These are phyloP conservation scores for Drosophila pseudotalamancana DNA, from an alignment of 2,888 invertebrate genomes.

Conservation along the genomic window DNA sequence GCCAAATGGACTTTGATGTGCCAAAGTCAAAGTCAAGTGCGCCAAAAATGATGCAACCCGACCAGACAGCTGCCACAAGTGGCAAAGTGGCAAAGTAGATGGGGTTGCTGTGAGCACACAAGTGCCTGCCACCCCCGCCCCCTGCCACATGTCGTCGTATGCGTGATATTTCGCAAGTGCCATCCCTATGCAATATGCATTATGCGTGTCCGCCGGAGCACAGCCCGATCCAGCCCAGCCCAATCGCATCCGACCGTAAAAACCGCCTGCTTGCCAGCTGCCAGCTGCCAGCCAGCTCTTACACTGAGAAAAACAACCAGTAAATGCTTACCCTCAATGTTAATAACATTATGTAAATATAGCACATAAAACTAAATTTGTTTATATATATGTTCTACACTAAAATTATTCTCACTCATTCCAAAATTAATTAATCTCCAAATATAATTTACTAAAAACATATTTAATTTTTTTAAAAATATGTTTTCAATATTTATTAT, in stretches of 20 bases:
- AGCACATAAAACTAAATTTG: too few relatives aligned
- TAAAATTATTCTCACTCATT: too few relatives aligned
- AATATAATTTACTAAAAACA: too few relatives aligned
- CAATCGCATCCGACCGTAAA: slow-evolving; percentile 4
- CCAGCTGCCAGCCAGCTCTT: neutral
- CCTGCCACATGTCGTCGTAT: slow-evolving; percentile 27
- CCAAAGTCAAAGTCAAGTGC: slow-evolving; percentile 59
- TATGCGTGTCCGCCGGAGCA: slow-evolving; percentile 19
- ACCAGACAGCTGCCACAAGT: slow-evolving; percentile 35
- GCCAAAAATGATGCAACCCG: slow-evolving; percentile 44
- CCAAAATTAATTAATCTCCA: too few relatives aligned
- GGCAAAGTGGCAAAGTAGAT: neutral
- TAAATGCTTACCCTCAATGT: too few relatives aligned
- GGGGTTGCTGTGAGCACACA: neutral
- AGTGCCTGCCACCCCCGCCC: slow-evolving; percentile 1
- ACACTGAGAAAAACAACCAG: slow-evolving; percentile 14
- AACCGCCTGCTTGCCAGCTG: neutral
- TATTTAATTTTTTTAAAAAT: too few relatives aligned
- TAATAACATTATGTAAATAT: too few relatives aligned
- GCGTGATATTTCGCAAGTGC: slow-evolving; percentile 36
- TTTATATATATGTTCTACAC: too few relatives aligned
- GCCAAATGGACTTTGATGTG: slow-evolving; percentile 47
- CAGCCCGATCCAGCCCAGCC: neutral
- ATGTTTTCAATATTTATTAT: too few relatives aligned
- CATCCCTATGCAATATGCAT: slow-evolving; percentile 33